Evolutionary conservation across 2,797 vertebrate species (phyloP).

Genomic region (Peromyscus melanophrys): DNA sequence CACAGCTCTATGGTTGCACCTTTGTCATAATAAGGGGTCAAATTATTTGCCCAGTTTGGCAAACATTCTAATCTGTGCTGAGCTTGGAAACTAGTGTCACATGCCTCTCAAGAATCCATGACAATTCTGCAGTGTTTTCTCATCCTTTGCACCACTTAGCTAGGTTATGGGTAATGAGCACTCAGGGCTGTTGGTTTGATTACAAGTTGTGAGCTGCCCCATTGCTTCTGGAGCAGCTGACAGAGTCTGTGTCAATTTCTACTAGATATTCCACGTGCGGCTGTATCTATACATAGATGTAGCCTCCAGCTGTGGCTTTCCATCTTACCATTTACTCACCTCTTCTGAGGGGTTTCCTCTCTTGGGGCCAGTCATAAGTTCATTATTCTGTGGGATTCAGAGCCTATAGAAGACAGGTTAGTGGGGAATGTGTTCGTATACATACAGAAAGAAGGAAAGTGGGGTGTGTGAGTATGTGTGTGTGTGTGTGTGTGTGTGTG

Average conservation of each 20-base stretch:
- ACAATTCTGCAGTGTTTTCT: neutral
- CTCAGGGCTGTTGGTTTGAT: neutral
- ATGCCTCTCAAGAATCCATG: neutral
- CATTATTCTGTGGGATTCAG: neutral
- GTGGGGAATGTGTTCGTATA: neutral
- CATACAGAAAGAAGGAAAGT: neutral
- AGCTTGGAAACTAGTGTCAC: neutral
- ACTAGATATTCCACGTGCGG: neutral
- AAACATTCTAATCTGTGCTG: neutral
- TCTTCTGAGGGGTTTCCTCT: neutral
- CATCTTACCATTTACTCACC: neutral
- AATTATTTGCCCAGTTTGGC: neutral
- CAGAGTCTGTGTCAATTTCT: neutral
- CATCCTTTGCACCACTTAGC: neutral
- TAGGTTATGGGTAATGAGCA: neutral
- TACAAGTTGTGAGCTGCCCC: neutral
- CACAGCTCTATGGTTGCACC: neutral
- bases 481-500: too few relatives aligned
- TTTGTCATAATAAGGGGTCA: neutral
- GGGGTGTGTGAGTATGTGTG: neutral
- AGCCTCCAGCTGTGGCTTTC: accelerated
- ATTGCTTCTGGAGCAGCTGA: neutral
- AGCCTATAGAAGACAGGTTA: neutral
- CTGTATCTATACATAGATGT: neutral
- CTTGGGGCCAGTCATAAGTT: neutral